Evolutionary conservation across 1,140 invertebrate genomes (phyloP), one percentile per base, ranked within the genome.

Genomic region (Gonatopus flavifemur): DNA sequence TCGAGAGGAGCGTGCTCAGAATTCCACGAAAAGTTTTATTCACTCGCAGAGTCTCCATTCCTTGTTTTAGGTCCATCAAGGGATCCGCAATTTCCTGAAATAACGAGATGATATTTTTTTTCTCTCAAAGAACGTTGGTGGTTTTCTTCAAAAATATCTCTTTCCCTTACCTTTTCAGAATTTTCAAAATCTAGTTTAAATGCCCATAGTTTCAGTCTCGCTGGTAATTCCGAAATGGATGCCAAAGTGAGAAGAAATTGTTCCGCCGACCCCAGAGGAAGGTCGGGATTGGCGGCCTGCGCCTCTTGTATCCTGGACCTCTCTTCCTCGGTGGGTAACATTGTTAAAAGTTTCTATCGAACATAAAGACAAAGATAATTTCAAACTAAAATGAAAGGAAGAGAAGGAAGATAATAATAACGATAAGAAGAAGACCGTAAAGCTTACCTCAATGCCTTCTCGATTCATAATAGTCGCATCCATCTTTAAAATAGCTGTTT

Each of bases 131-230:
- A n/a, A n/a, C n/a, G n/a, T n/a, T n/a, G n/a, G 4, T 42, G 20
- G 20, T 51, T 15, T 25, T 30, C 18, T 44, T 49, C 10, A 36
- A n/a, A 4, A 10, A 25, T 25, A 33, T 18, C 15, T 5, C 24
- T 2, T 12, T 7, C 3, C 62, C 78, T 76, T 77, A 93, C 91
- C 78, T 87, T 89, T 80, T 99, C 96, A 54, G 91, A 87, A 70
- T 89, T 91, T 74, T 98, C 96, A 77, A 98, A 99, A 80, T 99
- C 98, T 25, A 99, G 79, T 74, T 98, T 97, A 79, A 99, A 99
- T 42, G 96, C 88, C 98, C 98, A 99, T 44, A 99, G 82, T 72
- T 95, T 94, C 3, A 99, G 83, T 58, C 98, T 82, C 20, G 97
- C 95, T 19, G 92, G 87, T 32, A 99, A 83, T 79, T 98, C 96